Conservation (phyloP, 2,888 invertebrate species). For the Portevinia maculata region DNA sequence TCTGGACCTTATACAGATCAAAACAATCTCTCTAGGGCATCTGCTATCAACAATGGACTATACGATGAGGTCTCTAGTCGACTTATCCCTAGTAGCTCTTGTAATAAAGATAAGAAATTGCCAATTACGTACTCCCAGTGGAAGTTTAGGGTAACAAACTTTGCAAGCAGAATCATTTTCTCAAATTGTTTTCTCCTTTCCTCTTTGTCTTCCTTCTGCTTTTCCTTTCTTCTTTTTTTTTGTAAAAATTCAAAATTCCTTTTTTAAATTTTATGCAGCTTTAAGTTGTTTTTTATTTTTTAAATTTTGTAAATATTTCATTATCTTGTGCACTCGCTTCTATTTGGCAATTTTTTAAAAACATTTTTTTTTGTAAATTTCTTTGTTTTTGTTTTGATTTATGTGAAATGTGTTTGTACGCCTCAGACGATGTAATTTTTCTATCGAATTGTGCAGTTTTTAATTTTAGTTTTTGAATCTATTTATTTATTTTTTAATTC, state of each 20-base stretch:
- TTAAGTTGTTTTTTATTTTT: constrained; percentile 3
- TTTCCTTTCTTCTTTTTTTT: constrained; percentile 17
- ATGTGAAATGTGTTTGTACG: constrained; percentile 37
- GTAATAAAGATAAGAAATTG: constrained; percentile 83
- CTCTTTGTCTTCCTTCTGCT: constrained; percentile 28
- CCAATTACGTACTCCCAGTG: constrained; percentile 86
- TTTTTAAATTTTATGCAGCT: constrained; percentile 9
- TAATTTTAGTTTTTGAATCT: constrained; percentile 43
- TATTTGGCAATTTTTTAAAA: constrained; percentile 28
- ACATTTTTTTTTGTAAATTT: constrained; percentile 19
- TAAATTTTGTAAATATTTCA: constrained; percentile 25
- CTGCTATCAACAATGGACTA: constrained; percentile 69
- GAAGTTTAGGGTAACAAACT: constrained; percentile 85
- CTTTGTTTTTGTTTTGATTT: constrained; percentile 20
- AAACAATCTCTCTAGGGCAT: constrained; percentile 77
- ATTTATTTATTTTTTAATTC: constrained; percentile 33
- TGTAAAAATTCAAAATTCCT: constrained; percentile 20
- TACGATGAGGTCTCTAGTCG: constrained; percentile 84
- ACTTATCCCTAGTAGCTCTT: constrained; percentile 82
- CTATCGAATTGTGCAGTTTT: constrained; percentile 43
- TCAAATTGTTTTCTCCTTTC: constrained; percentile 74
- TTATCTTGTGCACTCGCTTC: constrained; percentile 56
- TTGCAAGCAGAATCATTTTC: constrained; percentile 67
- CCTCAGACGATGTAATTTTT: constrained; percentile 30
- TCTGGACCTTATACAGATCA: constrained; percentile 77